phyloP scores from a whole-genome alignment of 2,797 vertebrate genomes.

The Myotis planiceps region DNA sequence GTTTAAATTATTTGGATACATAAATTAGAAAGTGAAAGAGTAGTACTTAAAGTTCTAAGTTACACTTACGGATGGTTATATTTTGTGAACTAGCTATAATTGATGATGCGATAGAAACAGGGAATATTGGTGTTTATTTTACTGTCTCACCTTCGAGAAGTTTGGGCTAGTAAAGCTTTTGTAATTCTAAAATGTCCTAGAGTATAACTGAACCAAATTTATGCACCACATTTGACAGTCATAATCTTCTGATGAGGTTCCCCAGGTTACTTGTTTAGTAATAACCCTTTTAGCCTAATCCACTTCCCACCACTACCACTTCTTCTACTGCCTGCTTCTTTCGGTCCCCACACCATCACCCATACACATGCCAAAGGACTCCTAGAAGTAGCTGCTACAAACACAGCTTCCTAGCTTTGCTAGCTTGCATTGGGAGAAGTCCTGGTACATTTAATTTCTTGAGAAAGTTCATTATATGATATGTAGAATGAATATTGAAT shows the following conservation, averaged over 20 bases:
- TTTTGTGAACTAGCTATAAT: constrained; percentile 54
- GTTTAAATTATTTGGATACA: neutral
- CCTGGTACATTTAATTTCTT: neutral
- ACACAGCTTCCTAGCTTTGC: neutral
- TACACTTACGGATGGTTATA: neutral
- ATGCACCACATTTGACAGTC: constrained; percentile 65
- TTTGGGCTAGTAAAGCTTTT: constrained; percentile 63
- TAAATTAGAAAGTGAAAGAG: constrained; percentile 5
- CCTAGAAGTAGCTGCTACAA: neutral
- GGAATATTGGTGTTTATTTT: constrained; percentile 62
- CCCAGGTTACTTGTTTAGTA: constrained; percentile 41
- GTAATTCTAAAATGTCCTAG: constrained; percentile 61
- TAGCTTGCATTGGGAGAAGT: neutral
- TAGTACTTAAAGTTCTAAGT: neutral
- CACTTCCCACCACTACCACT: neutral
- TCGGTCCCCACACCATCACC: neutral
- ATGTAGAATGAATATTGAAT: neutral
- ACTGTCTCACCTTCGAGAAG: constrained; percentile 50
- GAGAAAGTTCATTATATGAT: neutral
- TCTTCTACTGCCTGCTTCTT: neutral
- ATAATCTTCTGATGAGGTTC: constrained; percentile 69
- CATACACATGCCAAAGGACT: neutral
- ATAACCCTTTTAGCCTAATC: constrained; percentile 66
- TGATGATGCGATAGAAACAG: constrained; percentile 50
- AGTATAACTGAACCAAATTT: constrained; percentile 64